These are phyloP conservation scores for Alethe castanea DNA, from an alignment of 2,113 vertebrate genomes.

Conservation along the genomic window DNA sequence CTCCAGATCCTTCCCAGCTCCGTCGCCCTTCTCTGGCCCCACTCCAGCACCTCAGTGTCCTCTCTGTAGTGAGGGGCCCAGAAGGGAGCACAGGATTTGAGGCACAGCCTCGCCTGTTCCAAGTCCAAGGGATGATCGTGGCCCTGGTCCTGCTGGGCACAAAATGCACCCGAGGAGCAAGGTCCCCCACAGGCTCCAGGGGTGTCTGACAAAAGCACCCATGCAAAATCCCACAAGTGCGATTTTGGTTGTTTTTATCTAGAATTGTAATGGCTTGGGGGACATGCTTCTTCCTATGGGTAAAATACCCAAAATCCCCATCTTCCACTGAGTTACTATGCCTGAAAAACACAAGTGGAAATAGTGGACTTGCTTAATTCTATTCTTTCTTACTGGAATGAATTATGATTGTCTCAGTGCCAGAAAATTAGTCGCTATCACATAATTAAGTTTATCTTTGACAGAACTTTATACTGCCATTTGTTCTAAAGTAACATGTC, in stretches of 20 bases:
- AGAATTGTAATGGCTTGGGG: background rate
- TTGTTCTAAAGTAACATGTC: background rate
- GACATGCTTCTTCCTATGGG: background rate
- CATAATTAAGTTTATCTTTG: background rate
- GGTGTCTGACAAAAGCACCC: fast-evolving
- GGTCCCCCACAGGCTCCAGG: fast-evolving
- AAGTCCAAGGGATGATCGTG: fast-evolving
- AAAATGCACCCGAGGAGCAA: fast-evolving
- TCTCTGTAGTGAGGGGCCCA: background rate
- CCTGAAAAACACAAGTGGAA: background rate
- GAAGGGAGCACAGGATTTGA: background rate
- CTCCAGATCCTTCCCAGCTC: background rate
- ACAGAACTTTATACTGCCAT: background rate
- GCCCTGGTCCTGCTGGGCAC: background rate
- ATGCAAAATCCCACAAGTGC: fast-evolving
- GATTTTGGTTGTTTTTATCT: background rate
- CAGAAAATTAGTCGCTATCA: background rate
- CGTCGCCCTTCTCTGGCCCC: fast-evolving
- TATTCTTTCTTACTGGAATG: background rate
- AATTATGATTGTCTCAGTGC: background rate
- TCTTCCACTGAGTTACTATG: fast-evolving
- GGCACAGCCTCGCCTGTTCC: background rate
- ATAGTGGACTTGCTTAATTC: background rate
- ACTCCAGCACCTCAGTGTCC: fast-evolving
- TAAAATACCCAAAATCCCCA: fast-evolving